A percentile compares a stretch with the other conserved stretches of the same genome.
These are phyloP conservation scores for Trachymyrmex cornetzi DNA, from an alignment of 1,140 invertebrate genomes.

Conservation along the genomic window DNA sequence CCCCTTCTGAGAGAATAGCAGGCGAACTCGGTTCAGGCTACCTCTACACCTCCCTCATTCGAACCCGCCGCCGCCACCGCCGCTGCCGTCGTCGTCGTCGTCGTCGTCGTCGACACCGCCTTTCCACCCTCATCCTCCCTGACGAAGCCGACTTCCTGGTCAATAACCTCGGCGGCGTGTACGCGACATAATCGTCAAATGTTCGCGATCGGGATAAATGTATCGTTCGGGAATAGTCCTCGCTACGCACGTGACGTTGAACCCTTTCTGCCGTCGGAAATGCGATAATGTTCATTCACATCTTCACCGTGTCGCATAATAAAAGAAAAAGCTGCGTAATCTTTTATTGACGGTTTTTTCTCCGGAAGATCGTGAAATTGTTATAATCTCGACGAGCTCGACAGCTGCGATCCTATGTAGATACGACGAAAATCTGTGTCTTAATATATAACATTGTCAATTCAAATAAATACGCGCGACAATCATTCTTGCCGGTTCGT, in stretches of 20 bases:
- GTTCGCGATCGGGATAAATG: slow-evolving; percentile 46
- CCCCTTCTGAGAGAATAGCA: slow-evolving; percentile 65
- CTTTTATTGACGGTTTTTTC: slow-evolving; percentile 5
- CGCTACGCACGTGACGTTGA: not conserved
- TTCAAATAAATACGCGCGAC: not conserved
- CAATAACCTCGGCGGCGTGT: slow-evolving; percentile 73
- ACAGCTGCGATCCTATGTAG: not conserved
- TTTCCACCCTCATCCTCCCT: slow-evolving; percentile 54
- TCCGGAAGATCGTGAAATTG: not conserved
- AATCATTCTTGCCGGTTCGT: not conserved
- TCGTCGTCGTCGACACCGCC: slow-evolving; percentile 35
- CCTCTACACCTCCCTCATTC: slow-evolving; percentile 23
- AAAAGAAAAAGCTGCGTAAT: not conserved
- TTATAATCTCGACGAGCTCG: not conserved
- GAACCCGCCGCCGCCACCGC: slow-evolving; percentile 21
- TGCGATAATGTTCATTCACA: not conserved
- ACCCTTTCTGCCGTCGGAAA: not conserved
- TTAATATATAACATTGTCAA: not conserved
- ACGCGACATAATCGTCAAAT: slow-evolving; percentile 64
- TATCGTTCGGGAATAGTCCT: not conserved
- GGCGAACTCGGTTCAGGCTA: slow-evolving; percentile 71
- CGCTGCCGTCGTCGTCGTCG: slow-evolving; percentile 26
- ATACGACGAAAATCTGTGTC: not conserved
- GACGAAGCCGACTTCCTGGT: slow-evolving; percentile 76
- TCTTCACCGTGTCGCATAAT: not conserved